phyloP scores from a whole-genome alignment of 2,888 invertebrate species.

The Galerucella calmariensis region DNA sequence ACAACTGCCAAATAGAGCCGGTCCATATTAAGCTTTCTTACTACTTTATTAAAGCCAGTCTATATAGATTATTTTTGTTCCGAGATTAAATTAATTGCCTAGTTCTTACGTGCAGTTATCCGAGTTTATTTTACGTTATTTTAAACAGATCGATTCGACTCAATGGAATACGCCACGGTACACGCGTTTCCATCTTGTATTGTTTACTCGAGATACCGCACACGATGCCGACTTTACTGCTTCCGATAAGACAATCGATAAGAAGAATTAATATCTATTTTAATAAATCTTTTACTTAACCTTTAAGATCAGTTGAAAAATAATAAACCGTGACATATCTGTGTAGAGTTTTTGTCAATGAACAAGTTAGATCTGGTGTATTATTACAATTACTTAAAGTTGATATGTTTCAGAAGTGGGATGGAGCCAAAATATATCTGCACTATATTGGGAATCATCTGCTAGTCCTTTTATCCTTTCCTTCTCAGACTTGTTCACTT shows the following conservation, averaged over 20 bases:
- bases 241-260: constrained; percentile 5
- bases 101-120: constrained; percentile 2
- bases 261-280: constrained; percentile 5
- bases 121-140: background rate
- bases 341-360: background rate
- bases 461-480: too few species aligned
- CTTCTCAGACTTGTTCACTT: too few species aligned
- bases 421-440: background rate
- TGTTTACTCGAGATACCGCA: constrained; percentile 31
- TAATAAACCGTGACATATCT: background rate
- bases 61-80: background rate
- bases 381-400: too few species aligned
- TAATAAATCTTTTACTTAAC: background rate
- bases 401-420: too few species aligned
- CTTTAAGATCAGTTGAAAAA: background rate
- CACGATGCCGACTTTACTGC: constrained; percentile 26
- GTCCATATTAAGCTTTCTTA: too few species aligned
- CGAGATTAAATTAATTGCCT: background rate
- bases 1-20: too few species aligned
- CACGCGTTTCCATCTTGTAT: constrained; percentile 41
- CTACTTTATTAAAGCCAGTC: background rate
- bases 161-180: constrained; percentile 38
- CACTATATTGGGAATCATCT: too few species aligned
- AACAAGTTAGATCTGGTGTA: background rate
- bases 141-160: constrained; percentile 2